Conservation (phyloP, 2,888 invertebrate species). For the Magallana nippona region DNA sequence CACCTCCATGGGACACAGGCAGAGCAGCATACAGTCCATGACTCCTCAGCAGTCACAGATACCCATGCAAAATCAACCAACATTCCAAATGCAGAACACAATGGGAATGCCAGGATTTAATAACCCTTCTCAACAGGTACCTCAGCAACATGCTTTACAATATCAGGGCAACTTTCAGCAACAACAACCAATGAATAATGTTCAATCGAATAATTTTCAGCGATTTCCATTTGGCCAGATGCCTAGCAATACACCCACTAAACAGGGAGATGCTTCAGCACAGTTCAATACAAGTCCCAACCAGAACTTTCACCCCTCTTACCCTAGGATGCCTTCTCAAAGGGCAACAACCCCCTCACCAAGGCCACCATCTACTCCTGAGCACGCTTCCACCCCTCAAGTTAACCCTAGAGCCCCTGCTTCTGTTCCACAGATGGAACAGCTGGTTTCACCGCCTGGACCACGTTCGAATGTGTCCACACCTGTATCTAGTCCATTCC, state of each 20-base stretch:
- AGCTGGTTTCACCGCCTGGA: slow-evolving; percentile 65
- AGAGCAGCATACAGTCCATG: slow-evolving; percentile 8
- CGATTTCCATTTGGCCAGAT: slow-evolving; percentile 44
- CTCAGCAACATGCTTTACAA: slow-evolving; percentile 35
- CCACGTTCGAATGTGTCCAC: slow-evolving; percentile 49
- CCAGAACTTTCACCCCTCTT: slow-evolving; percentile 55
- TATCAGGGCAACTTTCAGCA: slow-evolving; percentile 48
- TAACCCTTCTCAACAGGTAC: slow-evolving; percentile 14
- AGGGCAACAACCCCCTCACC: slow-evolving; percentile 66
- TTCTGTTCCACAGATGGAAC: slow-evolving; percentile 63
- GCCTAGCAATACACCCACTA: slow-evolving; percentile 48
- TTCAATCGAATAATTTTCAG: slow-evolving; percentile 45
- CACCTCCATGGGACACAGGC: slow-evolving; percentile 37
- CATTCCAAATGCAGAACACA: slow-evolving; percentile 29
- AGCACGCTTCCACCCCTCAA: slow-evolving; percentile 60
- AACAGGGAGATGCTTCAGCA: slow-evolving; percentile 54
- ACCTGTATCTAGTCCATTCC: slow-evolving; percentile 53
- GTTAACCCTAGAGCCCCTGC: slow-evolving; percentile 61
- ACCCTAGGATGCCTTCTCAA: slow-evolving; percentile 53
- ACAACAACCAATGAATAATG: slow-evolving; percentile 48
- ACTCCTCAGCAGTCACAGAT: slow-evolving; percentile 36
- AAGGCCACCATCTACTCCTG: slow-evolving; percentile 62
- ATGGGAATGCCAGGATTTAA: slow-evolving; percentile 16
- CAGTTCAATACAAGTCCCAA: slow-evolving; percentile 65
- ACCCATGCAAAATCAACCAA: slow-evolving; percentile 38